Evolutionary conservation across 2,113 vertebrate genomes (phyloP).

Genomic region (Nothobranchius kuhntae): DNA sequence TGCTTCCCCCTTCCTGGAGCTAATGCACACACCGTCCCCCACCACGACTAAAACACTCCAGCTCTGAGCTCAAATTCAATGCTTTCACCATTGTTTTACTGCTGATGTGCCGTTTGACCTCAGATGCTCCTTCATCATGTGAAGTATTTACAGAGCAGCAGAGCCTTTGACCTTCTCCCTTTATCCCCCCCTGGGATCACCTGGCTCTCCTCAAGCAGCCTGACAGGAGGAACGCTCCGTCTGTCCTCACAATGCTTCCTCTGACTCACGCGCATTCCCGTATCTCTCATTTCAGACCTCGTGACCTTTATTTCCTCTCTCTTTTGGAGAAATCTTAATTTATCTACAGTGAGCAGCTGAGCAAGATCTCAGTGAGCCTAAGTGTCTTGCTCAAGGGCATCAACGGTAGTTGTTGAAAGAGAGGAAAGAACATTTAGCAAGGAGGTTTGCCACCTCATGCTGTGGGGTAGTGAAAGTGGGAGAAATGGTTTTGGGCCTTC

Average conservation of each 20-base stretch:
- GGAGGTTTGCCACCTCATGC: neutral
- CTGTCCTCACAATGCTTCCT: conserved; percentile 49
- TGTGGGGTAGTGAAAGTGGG: neutral
- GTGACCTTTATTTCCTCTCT: conserved; percentile 40
- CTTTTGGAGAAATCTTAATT: conserved; percentile 18
- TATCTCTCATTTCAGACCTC: conserved; percentile 50
- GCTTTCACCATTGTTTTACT: conserved; percentile 17
- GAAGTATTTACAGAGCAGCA: conserved; percentile 65
- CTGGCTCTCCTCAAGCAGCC: conserved; percentile 64
- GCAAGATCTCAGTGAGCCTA: neutral
- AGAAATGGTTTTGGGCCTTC: neutral
- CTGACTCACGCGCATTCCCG: conserved; percentile 53
- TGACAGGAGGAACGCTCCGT: conserved; percentile 54
- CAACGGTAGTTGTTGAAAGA: conserved; percentile 15
- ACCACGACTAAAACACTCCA: conserved; percentile 1
- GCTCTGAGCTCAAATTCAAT: conserved; percentile 25
- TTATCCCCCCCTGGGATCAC: conserved; percentile 39
- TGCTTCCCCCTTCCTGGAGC: neutral
- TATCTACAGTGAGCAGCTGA: conserved; percentile 2
- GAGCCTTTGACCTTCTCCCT: conserved; percentile 56
- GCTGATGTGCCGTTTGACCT: conserved; percentile 56
- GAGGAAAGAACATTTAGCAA: neutral
- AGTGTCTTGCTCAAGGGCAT: conserved; percentile 18
- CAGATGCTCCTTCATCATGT: conserved; percentile 47
- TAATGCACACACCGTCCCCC: neutral